phyloP scores from a whole-genome alignment of 2,797 vertebrate genomes.

The Orestias chungarensis region DNA sequence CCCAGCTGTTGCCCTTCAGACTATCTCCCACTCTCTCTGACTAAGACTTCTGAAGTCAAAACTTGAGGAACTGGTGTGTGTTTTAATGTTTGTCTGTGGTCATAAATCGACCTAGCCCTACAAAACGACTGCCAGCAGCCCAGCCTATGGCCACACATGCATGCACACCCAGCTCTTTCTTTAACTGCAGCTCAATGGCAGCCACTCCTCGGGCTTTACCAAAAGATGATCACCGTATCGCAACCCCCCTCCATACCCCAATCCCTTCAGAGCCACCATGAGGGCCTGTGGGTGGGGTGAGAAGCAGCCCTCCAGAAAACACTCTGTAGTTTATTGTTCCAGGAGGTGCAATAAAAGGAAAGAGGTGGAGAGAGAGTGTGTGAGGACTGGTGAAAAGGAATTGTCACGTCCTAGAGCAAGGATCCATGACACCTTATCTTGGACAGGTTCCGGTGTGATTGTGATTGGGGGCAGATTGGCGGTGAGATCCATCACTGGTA shows the following conservation, averaged over 20 bases:
- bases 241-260: not conserved
- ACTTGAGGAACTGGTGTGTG: conserved; percentile 10
- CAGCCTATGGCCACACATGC: conserved; percentile 7
- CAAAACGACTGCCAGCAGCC: conserved; percentile 21
- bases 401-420: conserved; percentile 31
- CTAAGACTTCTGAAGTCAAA: conserved; percentile 36
- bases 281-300: not conserved
- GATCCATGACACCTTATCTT: conserved; percentile 42
- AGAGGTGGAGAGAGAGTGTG: conserved; percentile 7
- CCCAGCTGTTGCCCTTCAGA: conserved; percentile 72
- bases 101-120: conserved; percentile 17
- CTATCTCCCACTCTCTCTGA: conserved; percentile 53
- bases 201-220: conserved; percentile 59
- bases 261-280: not conserved
- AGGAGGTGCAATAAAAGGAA: conserved; percentile 4
- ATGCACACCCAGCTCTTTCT: conserved; percentile 31
- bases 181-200: conserved; percentile 51
- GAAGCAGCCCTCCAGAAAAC: not conserved
- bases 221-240: conserved; percentile 40
- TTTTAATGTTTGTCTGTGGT: conserved; percentile 21
- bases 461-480: conserved; percentile 49
- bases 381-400: conserved; percentile 52
- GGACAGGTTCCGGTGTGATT: conserved; percentile 41
- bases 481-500: conserved; percentile 68
- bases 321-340: conserved; percentile 44